Base-by-base conservation (phyloP, 1,140 invertebrate genomes). In the Meloidogyne hapla region DNA sequence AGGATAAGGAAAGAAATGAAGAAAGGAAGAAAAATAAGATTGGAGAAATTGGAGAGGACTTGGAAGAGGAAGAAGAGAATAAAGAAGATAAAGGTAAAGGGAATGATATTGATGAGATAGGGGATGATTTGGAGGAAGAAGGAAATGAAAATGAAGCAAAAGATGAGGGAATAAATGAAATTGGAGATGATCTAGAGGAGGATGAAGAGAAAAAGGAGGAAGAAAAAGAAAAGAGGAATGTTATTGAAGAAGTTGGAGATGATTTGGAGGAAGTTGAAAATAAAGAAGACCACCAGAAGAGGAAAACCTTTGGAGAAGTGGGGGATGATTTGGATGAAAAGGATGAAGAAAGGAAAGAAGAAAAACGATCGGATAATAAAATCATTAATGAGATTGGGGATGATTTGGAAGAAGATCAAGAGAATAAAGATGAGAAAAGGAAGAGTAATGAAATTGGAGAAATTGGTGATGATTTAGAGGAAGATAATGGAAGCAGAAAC, bases 41-140 rank as follows among this genome's bases (percentile, higher is more conserved):
- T 21, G n/a, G 64, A 70, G 13, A 25, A 28, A n/a, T 40, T 13
- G 23, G 63, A 23, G 42, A 77, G n/a, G 42, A 61, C 15, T 33
- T 25, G 15, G 42, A 69, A 21, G 9, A 67, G 10, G 42, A 71
- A 28, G 69, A 33, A 33, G 9, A 8, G 9, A 33, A 33, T 33
- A 8, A 68, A 38, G 68, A 72, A 28, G 42, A 63, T 42, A 18
- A 38, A 48, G 23, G 1, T 5, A 38, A 38, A 40, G 25, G 63
- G 15, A 48, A 69, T 38, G 48, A 33, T 12, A 42, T 23, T 42
- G 75, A 63, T 64, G 56, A 70, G 42, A 42, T 70, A 18, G 66
- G 42, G 15, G 28, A 72, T 0, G 69, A 77, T 33, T 65, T 69
- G n/a, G 66, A 72, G 28, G 70, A 61, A 26, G 76, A 77, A 67